Percentiles rank a stretch among this genome's conserved stretches.
These are phyloP conservation scores for Kryptolebias ocellatus DNA, from an alignment of 2,797 vertebrate genomes.

Conservation along the genomic window DNA sequence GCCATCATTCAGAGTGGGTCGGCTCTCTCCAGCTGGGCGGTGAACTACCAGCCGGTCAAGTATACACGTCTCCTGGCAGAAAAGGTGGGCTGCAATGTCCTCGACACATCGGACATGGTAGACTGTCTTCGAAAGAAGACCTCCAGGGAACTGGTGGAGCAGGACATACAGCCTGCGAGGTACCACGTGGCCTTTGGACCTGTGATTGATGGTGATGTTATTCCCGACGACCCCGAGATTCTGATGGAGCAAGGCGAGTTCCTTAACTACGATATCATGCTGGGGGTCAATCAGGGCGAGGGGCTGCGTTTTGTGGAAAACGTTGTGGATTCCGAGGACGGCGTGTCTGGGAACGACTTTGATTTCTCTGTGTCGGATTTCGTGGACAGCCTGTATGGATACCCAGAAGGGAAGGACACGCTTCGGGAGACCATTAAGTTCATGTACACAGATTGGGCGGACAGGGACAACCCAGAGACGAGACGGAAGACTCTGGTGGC, in stretches of 20 bases:
- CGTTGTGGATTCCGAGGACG: constrained; percentile 96
- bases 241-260: constrained; percentile 99
- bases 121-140: constrained; percentile 97
- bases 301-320: constrained; percentile 98
- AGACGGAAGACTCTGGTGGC: constrained; percentile 96
- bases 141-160: constrained; percentile 95
- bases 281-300: constrained; percentile 98
- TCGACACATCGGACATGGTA: constrained; percentile 98
- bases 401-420: constrained; percentile 97
- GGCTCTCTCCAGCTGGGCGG: constrained; percentile 97
- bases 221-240: constrained; percentile 97
- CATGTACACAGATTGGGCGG: constrained; percentile 99
- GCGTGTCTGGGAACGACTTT: constrained; percentile 96
- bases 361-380: constrained; percentile 99
- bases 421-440: constrained; percentile 98
- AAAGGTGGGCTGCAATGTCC: constrained; percentile 97
- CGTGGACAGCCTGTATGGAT: constrained; percentile 97
- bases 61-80: constrained; percentile 95
- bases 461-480: constrained; percentile 96
- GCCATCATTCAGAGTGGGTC: constrained; percentile 99
- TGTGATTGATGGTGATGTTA: constrained; percentile 97
- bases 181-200: constrained; percentile 98
- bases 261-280: constrained; percentile 99
- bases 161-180: constrained; percentile 96
- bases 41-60: constrained; percentile 99